phyloP scores from a whole-genome alignment of 2,797 vertebrate genomes.

The Melanogrammus aeglefinus region DNA sequence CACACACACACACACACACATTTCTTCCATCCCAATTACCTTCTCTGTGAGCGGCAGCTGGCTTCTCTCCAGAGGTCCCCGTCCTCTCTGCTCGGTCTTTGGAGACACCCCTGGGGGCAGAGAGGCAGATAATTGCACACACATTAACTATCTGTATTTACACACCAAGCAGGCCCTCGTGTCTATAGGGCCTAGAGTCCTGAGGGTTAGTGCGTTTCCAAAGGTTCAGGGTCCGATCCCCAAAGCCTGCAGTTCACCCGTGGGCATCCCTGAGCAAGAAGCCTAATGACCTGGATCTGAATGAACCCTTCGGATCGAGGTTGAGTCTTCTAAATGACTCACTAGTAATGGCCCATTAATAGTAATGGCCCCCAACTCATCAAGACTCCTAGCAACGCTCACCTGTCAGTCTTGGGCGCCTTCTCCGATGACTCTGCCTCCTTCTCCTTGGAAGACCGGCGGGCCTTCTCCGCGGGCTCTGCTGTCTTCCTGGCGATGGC shows the following conservation, averaged over 20 bases:
- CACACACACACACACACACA: neutral
- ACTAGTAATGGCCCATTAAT: neutral
- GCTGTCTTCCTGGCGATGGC: constrained; percentile 35
- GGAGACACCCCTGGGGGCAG: constrained; percentile 59
- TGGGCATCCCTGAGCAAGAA: neutral
- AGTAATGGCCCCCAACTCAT: neutral
- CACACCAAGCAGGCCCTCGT: constrained; percentile 12
- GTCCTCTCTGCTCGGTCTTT: constrained; percentile 63
- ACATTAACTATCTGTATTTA: constrained; percentile 42
- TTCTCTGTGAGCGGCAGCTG: constrained; percentile 60
- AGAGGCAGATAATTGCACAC: constrained; percentile 47
- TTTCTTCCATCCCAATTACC: constrained; percentile 50
- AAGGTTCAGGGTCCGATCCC: neutral
- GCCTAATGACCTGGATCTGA: neutral
- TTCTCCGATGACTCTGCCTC: constrained; percentile 41
- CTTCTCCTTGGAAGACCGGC: constrained; percentile 48
- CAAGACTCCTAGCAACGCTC: constrained; percentile 4
- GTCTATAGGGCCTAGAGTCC: neutral
- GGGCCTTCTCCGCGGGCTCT: constrained; percentile 57
- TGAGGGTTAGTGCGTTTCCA: neutral
- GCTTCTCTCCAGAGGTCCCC: constrained; percentile 57
- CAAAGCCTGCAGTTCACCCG: neutral
- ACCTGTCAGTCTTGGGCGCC: constrained; percentile 58
- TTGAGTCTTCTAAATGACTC: neutral
- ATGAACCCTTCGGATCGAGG: neutral